Base-by-base conservation (phyloP, 2,797 vertebrate species). In the Phrynocephalus guinanensis region DNA sequence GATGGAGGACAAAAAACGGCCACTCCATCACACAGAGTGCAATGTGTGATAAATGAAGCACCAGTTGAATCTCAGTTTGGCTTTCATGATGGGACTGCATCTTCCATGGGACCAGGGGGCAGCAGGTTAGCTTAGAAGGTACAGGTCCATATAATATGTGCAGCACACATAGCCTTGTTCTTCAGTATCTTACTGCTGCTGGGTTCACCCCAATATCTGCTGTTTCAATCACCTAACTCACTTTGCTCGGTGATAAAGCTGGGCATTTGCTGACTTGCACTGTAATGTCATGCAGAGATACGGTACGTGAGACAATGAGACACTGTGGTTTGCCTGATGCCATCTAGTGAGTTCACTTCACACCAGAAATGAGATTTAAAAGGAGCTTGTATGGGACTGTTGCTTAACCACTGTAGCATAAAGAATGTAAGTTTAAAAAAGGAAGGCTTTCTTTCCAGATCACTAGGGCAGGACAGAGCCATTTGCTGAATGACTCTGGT, bases 341-440 rank as follows among this genome's bases (percentile, higher is more conserved):
- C 22, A 26, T 24, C 75, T 26, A 44, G 24, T 26, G 5, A 79
- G 28, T 60, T 60, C 44, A 70, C 3, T 60, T 79, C 44, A 70
- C 3, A 50, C 13, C 66, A 82, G 38, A 82, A 15, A 16, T 18
- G 30, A 44, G 24, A 28, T 82, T 70, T 70, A 10, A n/a, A 50
- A 38, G 28, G 1, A 7, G 11, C 9, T 2, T 56, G 9, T 9
- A n/a, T 15, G 18, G 44, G 3, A 18, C 28, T 20, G 5, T 20
- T 0, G 10, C 4, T n/a, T 44, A 26, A 28, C 5, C 28, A 5
- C 0, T 26, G 24, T 73, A n/a, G 1, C 18, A 56, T 18, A 11
- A 28, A 72, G 7, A 44, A 16, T 68, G 50, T 70, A 20, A 44
- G 38, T 44, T 44, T 4, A 52, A 9, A 3, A 52, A 24, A 22